Conservation (phyloP, 2,888 invertebrate genomes). For the Perizoma flavofasciatum region DNA sequence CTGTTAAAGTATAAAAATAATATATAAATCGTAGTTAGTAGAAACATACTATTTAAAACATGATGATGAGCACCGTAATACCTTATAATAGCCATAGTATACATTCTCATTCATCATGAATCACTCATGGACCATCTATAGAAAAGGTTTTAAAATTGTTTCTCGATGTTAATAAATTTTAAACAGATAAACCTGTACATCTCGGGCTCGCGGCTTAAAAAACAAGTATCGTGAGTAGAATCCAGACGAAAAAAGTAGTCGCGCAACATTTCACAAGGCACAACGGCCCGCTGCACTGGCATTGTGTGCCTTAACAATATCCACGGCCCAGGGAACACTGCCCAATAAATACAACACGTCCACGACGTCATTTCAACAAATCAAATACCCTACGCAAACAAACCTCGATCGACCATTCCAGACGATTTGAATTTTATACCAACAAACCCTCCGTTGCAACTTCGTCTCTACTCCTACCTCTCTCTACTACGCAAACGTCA, state of each 20-base stretch:
- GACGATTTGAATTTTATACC: slow-evolving; percentile 70
- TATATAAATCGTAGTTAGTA: no score
- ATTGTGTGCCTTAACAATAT: slow-evolving; percentile 82
- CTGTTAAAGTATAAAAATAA: no score
- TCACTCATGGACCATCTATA: slow-evolving; percentile 72
- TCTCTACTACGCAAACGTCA: slow-evolving; percentile 33
- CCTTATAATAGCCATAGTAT: slow-evolving; percentile 59
- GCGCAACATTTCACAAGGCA: slow-evolving; percentile 83
- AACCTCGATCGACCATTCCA: slow-evolving; percentile 70
- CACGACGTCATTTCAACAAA: slow-evolving; percentile 74
- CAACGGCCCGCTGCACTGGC: slow-evolving; percentile 80
- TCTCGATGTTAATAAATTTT: slow-evolving; percentile 84
- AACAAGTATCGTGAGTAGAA: slow-evolving; percentile 80
- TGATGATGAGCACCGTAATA: slow-evolving; percentile 53
- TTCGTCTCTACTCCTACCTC: slow-evolving; percentile 42
- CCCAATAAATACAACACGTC: slow-evolving; percentile 74
- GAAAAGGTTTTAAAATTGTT: slow-evolving; percentile 81
- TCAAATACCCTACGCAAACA: slow-evolving; percentile 74
- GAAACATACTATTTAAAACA: no score
- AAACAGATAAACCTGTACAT: slow-evolving; percentile 84
- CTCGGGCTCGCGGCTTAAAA: slow-evolving; percentile 80
- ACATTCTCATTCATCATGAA: slow-evolving; percentile 76
- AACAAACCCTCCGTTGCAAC: slow-evolving; percentile 33
- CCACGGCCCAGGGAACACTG: slow-evolving; percentile 68
- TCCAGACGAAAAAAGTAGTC: slow-evolving; percentile 84